Conservation (phyloP, 2,113 vertebrate genomes). For the Nibea coibor region DNA sequence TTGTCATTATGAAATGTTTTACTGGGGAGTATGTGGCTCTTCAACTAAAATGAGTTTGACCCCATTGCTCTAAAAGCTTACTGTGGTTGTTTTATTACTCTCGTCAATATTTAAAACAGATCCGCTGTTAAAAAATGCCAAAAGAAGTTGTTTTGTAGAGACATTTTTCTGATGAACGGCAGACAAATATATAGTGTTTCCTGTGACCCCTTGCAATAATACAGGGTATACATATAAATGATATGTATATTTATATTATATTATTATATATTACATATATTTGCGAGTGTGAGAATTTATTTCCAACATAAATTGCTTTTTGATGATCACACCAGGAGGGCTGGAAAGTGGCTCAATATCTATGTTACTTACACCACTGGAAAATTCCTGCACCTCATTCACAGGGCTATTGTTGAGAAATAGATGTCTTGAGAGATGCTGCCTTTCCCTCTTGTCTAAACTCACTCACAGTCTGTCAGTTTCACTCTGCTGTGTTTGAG, state of each 20-base stretch:
- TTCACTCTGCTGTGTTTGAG: conserved; percentile 33
- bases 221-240: no score
- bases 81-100: neutral
- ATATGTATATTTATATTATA: no score
- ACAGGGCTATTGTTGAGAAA: conserved; percentile 6
- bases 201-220: neutral
- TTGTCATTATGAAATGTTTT: no score
- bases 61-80: neutral
- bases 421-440: conserved; percentile 1
- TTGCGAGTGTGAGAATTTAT: neutral
- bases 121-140: neutral
- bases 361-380: neutral
- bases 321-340: neutral
- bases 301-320: neutral
- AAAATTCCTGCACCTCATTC: neutral
- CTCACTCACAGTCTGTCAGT: conserved; percentile 19
- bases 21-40: no score
- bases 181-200: neutral
- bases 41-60: no score
- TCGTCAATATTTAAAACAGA: neutral
- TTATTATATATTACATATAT: no score
- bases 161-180: neutral
- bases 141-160: no score
- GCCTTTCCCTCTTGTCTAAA: conserved; percentile 18
- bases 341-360: neutral